Base-by-base conservation (phyloP, 2,797 vertebrate genomes). In the Mastacembelus armatus region DNA sequence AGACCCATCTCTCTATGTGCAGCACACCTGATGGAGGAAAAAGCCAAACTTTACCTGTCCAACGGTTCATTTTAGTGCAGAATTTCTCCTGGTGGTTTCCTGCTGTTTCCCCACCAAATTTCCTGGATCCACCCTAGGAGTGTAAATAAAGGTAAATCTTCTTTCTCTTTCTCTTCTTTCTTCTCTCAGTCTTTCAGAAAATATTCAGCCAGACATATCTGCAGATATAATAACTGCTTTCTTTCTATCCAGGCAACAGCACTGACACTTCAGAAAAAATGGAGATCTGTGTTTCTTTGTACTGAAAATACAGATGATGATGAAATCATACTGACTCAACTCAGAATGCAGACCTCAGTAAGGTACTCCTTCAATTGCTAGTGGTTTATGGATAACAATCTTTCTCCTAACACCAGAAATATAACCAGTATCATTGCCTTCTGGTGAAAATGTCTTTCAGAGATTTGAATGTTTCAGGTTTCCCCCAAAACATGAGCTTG, bases 241-340 rank as follows among this genome's bases (percentile, higher is more conserved):
- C 16, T 55, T 11, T 27, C 32, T 18, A 15, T 59, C 24, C 27
- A 40, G n/a, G 4, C 4, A 5, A 21, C 27, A 52, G 42, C 16
- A 51, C 33, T 2, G 8, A 32, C 36, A 26, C 15, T 8, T 8
- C 5, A 24, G 8, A 10, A 30, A 38, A 51, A 27, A 10, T 12
- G 4, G 12, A 5, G 14, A 32, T 10, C 16, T 15, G 19, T 38
- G 48, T 27, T 39, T 39, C 22, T 62, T 66, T 44, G 9, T 26
- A 10, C 21, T 44, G 24, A 54, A 50, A 56, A 45, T 51, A 50
- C n/a, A n/a, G n/a, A n/a, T n/a, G n/a, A n/a, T n/a, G n/a, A n/a
- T n/a, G n/a, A n/a, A n/a, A n/a, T n/a, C n/a, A n/a, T n/a, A n/a
- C n/a, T n/a, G n/a, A n/a, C n/a, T n/a, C n/a, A 50, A 38, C 22